Conservation (phyloP, 2,113 vertebrate genomes). For the Aegypius monachus region DNA sequence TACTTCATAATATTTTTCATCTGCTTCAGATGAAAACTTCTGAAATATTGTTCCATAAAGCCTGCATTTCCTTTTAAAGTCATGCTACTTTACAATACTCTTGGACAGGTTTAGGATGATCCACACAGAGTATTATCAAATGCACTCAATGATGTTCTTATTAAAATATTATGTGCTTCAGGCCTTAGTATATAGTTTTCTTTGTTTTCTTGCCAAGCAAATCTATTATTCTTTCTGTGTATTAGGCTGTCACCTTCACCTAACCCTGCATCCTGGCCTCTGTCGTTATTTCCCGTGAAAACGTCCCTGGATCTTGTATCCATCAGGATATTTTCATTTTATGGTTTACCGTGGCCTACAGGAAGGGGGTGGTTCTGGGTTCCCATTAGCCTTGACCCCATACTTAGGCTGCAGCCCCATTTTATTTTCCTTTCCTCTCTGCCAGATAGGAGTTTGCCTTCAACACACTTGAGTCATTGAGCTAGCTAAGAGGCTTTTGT, state of each 20-base stretch:
- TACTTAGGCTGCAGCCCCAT: background rate
- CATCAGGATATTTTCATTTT: background rate
- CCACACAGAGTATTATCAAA: constrained; percentile 14
- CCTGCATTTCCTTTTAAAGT: constrained; percentile 44
- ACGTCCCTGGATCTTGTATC: background rate
- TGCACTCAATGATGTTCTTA: constrained; percentile 12
- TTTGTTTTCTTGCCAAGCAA: constrained; percentile 22
- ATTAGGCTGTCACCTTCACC: background rate
- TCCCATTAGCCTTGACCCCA: constrained; percentile 41
- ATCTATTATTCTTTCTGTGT: background rate
- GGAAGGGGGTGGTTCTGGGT: background rate
- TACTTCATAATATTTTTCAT: background rate
- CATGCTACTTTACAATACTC: background rate
- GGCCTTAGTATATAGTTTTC: background rate
- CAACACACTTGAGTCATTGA: background rate
- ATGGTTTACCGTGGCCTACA: background rate
- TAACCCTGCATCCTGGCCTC: background rate
- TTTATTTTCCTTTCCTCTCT: background rate
- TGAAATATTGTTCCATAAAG: constrained; percentile 25
- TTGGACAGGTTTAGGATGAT: constrained; percentile 27
- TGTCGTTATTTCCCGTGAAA: background rate
- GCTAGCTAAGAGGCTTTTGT: background rate
- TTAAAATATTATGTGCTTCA: constrained; percentile 16
- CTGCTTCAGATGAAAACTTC: constrained; percentile 4
- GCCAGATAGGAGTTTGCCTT: background rate